Conservation (phyloP, 2,888 invertebrate species). For the Lasioglossum figueresi region DNA sequence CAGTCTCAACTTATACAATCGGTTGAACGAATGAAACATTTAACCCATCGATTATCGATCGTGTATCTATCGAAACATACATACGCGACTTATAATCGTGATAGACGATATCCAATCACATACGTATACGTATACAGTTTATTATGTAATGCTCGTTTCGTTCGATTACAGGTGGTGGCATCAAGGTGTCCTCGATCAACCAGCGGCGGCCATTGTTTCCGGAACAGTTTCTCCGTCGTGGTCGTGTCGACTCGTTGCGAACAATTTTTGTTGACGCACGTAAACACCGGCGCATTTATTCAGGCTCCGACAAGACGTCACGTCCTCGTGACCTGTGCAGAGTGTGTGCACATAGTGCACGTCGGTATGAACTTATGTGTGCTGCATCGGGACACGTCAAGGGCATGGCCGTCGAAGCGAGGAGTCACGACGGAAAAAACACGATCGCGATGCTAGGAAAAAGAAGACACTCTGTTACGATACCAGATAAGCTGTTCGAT, state of each 20-base stretch:
- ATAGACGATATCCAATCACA: background rate
- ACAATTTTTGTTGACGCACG: constrained; percentile 39
- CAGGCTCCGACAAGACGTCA: constrained; percentile 36
- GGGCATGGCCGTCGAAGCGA: constrained; percentile 41
- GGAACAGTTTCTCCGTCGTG: background rate
- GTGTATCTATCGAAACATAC: background rate
- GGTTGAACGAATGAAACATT: background rate
- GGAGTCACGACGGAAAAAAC: constrained; percentile 63
- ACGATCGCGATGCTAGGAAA: constrained; percentile 30
- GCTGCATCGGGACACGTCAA: constrained; percentile 57
- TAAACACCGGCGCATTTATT: constrained; percentile 21
- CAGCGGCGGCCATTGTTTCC: constrained; percentile 7
- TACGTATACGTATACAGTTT: background rate
- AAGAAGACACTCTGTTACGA: background rate
- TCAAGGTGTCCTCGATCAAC: background rate
- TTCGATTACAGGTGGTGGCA: constrained; percentile 14
- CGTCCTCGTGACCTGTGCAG: constrained; percentile 42
- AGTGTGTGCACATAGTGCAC: constrained; percentile 31
- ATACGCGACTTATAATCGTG: background rate
- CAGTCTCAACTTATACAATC: background rate
- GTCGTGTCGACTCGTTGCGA: background rate
- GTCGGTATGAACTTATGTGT: constrained; percentile 32
- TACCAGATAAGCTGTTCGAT: background rate
- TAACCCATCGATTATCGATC: background rate
- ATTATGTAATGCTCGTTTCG: background rate